Evolutionary conservation across 2,888 invertebrate species (phyloP), one percentile per base, ranked within the genome.

Genomic region (Micoletzkya japonica): DNA sequence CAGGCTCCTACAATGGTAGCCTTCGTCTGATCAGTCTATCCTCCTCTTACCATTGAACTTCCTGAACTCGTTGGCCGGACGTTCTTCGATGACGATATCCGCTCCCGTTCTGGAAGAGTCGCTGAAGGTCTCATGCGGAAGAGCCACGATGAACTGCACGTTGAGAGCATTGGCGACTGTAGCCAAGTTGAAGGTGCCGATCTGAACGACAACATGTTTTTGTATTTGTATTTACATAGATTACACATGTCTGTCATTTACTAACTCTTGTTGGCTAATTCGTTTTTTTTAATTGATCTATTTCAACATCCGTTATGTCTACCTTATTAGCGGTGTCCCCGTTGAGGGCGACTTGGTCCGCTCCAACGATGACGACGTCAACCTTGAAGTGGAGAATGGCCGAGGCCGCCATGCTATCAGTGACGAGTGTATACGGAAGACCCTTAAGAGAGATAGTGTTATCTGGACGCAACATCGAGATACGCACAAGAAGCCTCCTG

Each of bases 281-380:
- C 59, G 10, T 32, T 58, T 10, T 17, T 58, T 54, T 7, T 54
- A 54, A n/a, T n/a, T n/a, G n/a, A n/a, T n/a, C n/a, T n/a, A n/a
- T n/a, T n/a, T n/a, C n/a, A n/a, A n/a, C n/a, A 26, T 20, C 24
- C 24, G 7, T 17, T 54, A 54, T 10, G 26, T 17, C 20, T 44
- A 58, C 68, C 34, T 98, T 98, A 87, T 98, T 98, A 0, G 97
- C 97, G 0, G 96, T 96, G 86, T 99, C 97, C 0, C 98, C 98
- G 87, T 98, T 98, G 1, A 91, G 91, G 20, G 93, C 94, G 39
- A 95, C 94, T 86, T 97, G 90, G 86, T 98, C 98, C 60, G 97
- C 97, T 26, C 85, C 83, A 28, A 96, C 95, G n/a, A 97, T 91
- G 7, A 98, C 93, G 0, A 94, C 95, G 44, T 91, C 90, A 72